Evolutionary conservation across 2,888 invertebrate species (phyloP).

Genomic region (Tenodera sinensis): DNA sequence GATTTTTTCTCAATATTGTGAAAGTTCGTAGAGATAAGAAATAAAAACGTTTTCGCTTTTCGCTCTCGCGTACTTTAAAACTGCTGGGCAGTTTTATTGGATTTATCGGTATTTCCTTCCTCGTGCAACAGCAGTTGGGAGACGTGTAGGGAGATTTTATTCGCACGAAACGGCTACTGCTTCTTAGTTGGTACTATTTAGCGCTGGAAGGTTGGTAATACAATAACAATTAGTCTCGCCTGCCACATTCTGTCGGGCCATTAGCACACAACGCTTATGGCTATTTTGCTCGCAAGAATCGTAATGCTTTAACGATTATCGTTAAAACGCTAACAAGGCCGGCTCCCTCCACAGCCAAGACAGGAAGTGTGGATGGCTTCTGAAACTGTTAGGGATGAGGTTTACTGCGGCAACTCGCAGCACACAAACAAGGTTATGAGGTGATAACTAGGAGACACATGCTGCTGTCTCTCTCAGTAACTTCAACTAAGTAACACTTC

Average conservation of each 20-base stretch:
- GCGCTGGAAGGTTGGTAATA: background rate
- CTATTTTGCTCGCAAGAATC: conserved; percentile 5
- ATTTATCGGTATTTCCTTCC: too few relatives aligned
- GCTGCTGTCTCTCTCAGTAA: background rate
- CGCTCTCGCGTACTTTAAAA: too few relatives aligned
- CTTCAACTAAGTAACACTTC: background rate
- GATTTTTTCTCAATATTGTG: too few relatives aligned
- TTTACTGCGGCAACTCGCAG: background rate
- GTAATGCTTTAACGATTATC: conserved; percentile 15
- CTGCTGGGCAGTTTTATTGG: too few relatives aligned
- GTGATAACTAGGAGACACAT: background rate
- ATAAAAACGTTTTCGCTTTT: too few relatives aligned
- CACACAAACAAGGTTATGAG: background rate
- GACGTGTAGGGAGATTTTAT: too few relatives aligned
- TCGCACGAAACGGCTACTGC: too few relatives aligned
- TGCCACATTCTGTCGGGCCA: background rate
- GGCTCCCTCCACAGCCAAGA: background rate
- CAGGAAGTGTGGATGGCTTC: background rate
- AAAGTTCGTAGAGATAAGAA: too few relatives aligned
- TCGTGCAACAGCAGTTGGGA: too few relatives aligned
- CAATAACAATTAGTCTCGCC: conserved; percentile 1
- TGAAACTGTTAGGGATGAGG: background rate
- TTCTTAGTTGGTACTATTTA: background rate
- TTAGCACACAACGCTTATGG: conserved; percentile 4
- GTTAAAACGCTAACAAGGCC: conserved; percentile 12